A percentile compares a stretch with the other conserved stretches of the same genome.
These are phyloP conservation scores for Altica lythri DNA, from an alignment of 2,888 invertebrate species.

Conservation along the genomic window DNA sequence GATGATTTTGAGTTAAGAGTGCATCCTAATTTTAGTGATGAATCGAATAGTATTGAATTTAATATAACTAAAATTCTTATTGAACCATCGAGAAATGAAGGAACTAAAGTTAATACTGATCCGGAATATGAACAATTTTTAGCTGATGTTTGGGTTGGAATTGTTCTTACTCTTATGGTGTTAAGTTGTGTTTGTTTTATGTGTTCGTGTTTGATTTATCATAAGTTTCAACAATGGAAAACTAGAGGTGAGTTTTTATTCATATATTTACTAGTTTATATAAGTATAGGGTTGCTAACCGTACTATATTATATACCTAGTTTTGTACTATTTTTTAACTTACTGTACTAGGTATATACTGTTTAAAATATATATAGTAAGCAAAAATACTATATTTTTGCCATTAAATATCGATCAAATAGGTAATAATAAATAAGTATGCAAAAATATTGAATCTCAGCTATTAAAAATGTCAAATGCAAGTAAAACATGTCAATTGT, in stretches of 20 bases:
- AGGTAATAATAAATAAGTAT: too few relatives aligned
- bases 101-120: slow-evolving; percentile 49
- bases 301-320: too few relatives aligned
- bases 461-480: too few relatives aligned
- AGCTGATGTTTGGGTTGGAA: slow-evolving; percentile 68
- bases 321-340: too few relatives aligned
- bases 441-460: too few relatives aligned
- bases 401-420: too few relatives aligned
- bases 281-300: too few relatives aligned
- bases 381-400: too few relatives aligned
- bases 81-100: slow-evolving; percentile 27
- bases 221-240: slow-evolving; percentile 70
- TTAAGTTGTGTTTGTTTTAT: slow-evolving; percentile 67
- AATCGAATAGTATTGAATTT: slow-evolving; percentile 34
- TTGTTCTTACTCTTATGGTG: slow-evolving; percentile 65
- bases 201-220: slow-evolving; percentile 66
- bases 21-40: slow-evolving; percentile 21
- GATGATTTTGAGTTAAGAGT: slow-evolving; percentile 37
- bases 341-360: too few relatives aligned
- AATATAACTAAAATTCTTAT: slow-evolving; percentile 37
- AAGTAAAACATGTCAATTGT: too few relatives aligned
- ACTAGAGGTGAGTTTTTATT: slow-evolving; percentile 64
- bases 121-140: slow-evolving; percentile 63
- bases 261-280: too few relatives aligned
- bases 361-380: too few relatives aligned